Evolutionary conservation across 2,113 vertebrate genomes (phyloP).

Genomic region (Sciurus niger): DNA sequence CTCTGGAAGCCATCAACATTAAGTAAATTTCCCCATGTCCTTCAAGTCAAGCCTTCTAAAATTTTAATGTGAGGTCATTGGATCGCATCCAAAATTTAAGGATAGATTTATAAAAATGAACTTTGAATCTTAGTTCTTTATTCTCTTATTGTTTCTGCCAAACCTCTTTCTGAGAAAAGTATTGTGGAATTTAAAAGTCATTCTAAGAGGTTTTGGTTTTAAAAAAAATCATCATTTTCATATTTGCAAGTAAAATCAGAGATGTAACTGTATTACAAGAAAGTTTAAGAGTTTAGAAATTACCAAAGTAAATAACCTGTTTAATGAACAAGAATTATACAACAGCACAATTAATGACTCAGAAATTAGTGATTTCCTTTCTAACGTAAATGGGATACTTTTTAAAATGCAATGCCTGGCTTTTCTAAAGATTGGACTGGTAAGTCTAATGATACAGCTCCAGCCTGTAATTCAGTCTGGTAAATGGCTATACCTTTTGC

Average conservation of each 20-base stretch:
- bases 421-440: conserved; percentile 57
- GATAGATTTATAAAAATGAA: conserved; percentile 75
- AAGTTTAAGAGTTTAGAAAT: neutral
- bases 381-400: conserved; percentile 24
- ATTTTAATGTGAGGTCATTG: conserved; percentile 76
- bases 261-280: conserved; percentile 45
- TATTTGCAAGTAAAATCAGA: conserved; percentile 31
- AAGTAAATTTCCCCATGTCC: conserved; percentile 62
- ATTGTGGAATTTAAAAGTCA: conserved; percentile 66
- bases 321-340: conserved; percentile 43
- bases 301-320: conserved; percentile 50
- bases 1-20: conserved; percentile 25
- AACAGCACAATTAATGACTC: conserved; percentile 23
- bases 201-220: conserved; percentile 18
- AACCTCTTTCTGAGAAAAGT: conserved; percentile 77
- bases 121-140: conserved; percentile 69
- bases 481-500: conserved; percentile 48
- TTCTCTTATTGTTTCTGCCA: conserved; percentile 64
- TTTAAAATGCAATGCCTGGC: conserved; percentile 27
- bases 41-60: conserved; percentile 74
- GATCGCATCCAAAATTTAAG: conserved; percentile 66
- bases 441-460: neutral
- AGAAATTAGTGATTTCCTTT: conserved; percentile 59
- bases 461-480: conserved; percentile 55
- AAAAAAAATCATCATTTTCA: conserved; percentile 23